Evolutionary conservation across 2,888 invertebrate species (phyloP).

Genomic region (Agonum fuliginosum): DNA sequence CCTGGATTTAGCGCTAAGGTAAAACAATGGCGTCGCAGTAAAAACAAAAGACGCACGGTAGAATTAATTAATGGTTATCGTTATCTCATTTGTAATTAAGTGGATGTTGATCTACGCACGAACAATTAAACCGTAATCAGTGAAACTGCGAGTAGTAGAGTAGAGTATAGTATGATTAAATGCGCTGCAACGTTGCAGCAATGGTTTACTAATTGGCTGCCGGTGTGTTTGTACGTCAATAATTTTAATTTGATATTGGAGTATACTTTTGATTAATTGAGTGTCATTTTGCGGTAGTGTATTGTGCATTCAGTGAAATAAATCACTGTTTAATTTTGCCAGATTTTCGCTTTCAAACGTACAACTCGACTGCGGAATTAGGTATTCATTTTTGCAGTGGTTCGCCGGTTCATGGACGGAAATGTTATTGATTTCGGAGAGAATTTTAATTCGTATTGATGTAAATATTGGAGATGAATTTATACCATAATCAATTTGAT

Average conservation of each 20-base stretch:
- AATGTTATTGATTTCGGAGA: not conserved
- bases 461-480: too few relatives aligned
- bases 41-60: conserved; percentile 33
- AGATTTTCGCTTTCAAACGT: conserved; percentile 1
- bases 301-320: not conserved
- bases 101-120: conserved; percentile 47
- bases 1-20: not conserved
- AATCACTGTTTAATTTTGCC: conserved; percentile 33
- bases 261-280: conserved; percentile 36
- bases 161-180: not conserved
- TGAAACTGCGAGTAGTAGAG: not conserved
- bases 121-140: conserved; percentile 45
- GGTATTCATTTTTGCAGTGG: not conserved
- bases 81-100: conserved; percentile 47
- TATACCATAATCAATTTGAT: too few relatives aligned
- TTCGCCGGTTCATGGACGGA: too few relatives aligned
- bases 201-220: not conserved
- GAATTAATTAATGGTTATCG: conserved; percentile 47
- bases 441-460: too few relatives aligned
- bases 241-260: conserved; percentile 28
- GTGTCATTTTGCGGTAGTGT: conserved; percentile 7
- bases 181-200: not conserved
- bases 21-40: not conserved
- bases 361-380: not conserved
- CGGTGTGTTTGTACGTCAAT: not conserved